These are phyloP conservation scores for Siderastrea radians DNA, from an alignment of 92 coral and sea anemone species.

Conservation along the genomic window DNA sequence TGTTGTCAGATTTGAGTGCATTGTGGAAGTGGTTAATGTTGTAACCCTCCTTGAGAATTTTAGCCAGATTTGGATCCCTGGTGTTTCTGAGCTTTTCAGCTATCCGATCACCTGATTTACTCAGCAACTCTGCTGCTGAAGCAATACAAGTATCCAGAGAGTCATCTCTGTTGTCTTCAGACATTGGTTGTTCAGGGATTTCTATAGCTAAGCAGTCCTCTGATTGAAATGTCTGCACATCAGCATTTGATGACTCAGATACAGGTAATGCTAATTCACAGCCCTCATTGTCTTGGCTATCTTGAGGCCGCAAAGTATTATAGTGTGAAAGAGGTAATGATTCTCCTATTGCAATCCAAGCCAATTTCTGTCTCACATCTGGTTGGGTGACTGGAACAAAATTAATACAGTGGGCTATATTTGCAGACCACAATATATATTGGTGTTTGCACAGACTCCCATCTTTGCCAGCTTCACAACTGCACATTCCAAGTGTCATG, in stretches of 20 bases:
- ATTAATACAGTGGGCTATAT: slow-evolving; percentile 64
- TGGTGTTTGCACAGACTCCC: slow-evolving; percentile 74
- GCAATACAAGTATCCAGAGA: slow-evolving; percentile 49
- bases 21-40: slow-evolving; percentile 35
- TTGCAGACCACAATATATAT: slow-evolving; percentile 72
- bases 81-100: slow-evolving; percentile 64
- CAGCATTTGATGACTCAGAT: slow-evolving; percentile 8
- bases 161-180: slow-evolving; percentile 33
- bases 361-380: slow-evolving; percentile 62
- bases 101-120: slow-evolving; percentile 59
- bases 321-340: slow-evolving; percentile 65
- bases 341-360: slow-evolving; percentile 72
- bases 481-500: slow-evolving; percentile 72
- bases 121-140: slow-evolving; percentile 46
- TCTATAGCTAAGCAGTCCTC: slow-evolving; percentile 9
- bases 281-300: slow-evolving; percentile 3
- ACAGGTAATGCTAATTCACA: slow-evolving; percentile 25
- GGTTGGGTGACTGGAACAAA: slow-evolving; percentile 71
- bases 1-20: slow-evolving; percentile 64
- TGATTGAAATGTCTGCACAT: slow-evolving; percentile 8
- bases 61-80: slow-evolving; percentile 62
- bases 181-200: slow-evolving; percentile 38
- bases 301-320: slow-evolving; percentile 42
- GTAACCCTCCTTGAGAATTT: slow-evolving; percentile 64
- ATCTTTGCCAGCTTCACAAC: slow-evolving; percentile 67